Percentiles rank a stretch among this genome's conserved stretches.
Evolutionary conservation across 2,888 invertebrate species (phyloP).

Genomic region (Xestobium rufovillosum): DNA sequence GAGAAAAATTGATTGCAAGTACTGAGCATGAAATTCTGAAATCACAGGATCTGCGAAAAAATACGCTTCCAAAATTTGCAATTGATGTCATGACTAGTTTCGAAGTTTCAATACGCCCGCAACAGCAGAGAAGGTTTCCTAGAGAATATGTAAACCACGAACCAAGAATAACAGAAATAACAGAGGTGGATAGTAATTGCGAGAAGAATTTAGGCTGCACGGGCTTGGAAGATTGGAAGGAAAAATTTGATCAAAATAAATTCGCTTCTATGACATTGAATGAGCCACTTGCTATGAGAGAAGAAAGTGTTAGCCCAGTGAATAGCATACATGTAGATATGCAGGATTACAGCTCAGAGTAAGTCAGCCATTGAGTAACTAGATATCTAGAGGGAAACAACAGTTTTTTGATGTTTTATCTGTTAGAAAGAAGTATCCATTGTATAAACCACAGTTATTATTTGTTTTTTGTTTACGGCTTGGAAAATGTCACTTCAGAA

Average conservation of each 20-base stretch:
- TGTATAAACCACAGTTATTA: too few relatives aligned
- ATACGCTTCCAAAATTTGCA: conserved; percentile 50
- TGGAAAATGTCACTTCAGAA: too few relatives aligned
- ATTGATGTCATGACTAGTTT: conserved; percentile 68
- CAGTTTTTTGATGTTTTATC: too few relatives aligned
- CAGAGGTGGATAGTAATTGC: conserved; percentile 24
- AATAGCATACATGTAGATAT: conserved; percentile 48
- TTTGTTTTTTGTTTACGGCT: too few relatives aligned
- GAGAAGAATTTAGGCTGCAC: too few relatives aligned
- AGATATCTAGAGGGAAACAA: too few relatives aligned
- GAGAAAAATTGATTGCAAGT: conserved; percentile 20
- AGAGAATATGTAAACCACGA: conserved; percentile 19
- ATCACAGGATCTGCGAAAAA: conserved; percentile 31
- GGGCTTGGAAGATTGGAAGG: conserved; percentile 2
- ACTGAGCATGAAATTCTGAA: conserved; percentile 25
- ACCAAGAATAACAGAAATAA: conserved; percentile 35
- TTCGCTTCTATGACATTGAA: conserved; percentile 35
- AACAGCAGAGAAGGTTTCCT: conserved; percentile 20
- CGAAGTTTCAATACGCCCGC: conserved; percentile 46
- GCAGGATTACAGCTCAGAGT: conserved; percentile 44
- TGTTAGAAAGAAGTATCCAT: too few relatives aligned
- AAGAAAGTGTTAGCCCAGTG: conserved; percentile 43
- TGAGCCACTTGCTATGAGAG: conserved; percentile 34
- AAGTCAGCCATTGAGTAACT: conserved; percentile 19
- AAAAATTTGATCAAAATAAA: conserved; percentile 21